Conservation (phyloP, 1,140 invertebrate genomes). For the Zophobas morio region DNA sequence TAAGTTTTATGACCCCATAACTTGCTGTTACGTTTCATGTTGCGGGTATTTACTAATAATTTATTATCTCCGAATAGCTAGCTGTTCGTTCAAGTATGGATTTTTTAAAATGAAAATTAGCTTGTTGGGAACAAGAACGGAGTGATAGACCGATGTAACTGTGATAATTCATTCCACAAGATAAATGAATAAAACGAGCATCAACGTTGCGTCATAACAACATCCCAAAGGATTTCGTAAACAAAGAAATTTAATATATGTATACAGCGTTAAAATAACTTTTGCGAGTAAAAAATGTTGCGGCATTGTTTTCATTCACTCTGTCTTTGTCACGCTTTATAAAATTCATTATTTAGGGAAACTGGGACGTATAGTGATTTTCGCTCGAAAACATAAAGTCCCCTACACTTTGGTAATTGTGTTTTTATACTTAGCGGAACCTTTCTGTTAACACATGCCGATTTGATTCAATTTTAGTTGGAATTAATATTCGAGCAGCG, state of each 20-base stretch:
- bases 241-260: conserved; percentile 34
- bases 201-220: conserved; percentile 30
- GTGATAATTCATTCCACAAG: conserved; percentile 43
- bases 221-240: conserved; percentile 36
- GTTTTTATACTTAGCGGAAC: neutral
- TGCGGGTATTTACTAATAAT: conserved; percentile 29
- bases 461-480: neutral
- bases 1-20: conserved; percentile 20
- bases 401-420: conserved; percentile 14
- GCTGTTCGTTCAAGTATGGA: conserved; percentile 14
- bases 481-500: no score
- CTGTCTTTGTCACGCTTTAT: conserved; percentile 29
- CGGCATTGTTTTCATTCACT: conserved; percentile 20
- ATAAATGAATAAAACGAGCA: conserved; percentile 43
- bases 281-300: conserved; percentile 38
- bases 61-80: conserved; percentile 21
- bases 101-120: conserved; percentile 8
- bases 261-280: conserved; percentile 44
- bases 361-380: conserved; percentile 27
- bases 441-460: neutral
- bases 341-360: conserved; percentile 40
- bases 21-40: conserved; percentile 12
- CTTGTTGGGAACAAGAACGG: conserved; percentile 9
- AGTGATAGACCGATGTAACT: conserved; percentile 38
- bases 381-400: conserved; percentile 16